Percentiles rank a stretch among this genome's conserved stretches.
Evolutionary conservation across 2,888 invertebrate species (phyloP).

Genomic region (Oscheius onirici): DNA sequence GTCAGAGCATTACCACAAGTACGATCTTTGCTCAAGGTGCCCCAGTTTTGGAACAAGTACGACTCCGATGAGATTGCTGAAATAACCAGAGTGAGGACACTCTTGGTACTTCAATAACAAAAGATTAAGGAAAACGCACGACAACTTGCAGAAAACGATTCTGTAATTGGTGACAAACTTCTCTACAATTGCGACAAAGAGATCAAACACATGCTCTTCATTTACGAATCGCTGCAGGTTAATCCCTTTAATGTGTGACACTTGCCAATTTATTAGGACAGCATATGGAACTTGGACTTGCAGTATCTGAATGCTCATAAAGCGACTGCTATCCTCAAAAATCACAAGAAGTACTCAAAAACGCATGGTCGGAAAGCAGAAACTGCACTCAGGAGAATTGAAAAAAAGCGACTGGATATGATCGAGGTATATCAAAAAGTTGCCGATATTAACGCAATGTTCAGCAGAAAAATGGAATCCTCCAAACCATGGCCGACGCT

Average conservation of each 20-base stretch:
- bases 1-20: too few species aligned
- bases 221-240: constrained; percentile 9
- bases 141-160: neutral
- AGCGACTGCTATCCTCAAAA: too few species aligned
- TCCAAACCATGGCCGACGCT: neutral
- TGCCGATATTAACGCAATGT: neutral
- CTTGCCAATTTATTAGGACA: neutral
- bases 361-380: neutral
- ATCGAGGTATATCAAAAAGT: neutral
- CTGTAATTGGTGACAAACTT: neutral
- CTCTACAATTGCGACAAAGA: neutral
- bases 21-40: neutral
- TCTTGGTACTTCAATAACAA: neutral
- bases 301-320: constrained; percentile 1
- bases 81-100: neutral
- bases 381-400: neutral
- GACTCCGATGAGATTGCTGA: neutral
- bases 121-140: constrained; percentile 17
- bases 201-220: neutral
- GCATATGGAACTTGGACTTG: constrained; percentile 10
- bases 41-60: constrained; percentile 10
- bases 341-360: neutral
- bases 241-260: neutral
- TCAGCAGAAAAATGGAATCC: constrained; percentile 19
- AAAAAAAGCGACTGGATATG: constrained; percentile 1